Base-by-base conservation (phyloP, 2,797 vertebrate species). In the Hyperoplus lanceolatus region DNA sequence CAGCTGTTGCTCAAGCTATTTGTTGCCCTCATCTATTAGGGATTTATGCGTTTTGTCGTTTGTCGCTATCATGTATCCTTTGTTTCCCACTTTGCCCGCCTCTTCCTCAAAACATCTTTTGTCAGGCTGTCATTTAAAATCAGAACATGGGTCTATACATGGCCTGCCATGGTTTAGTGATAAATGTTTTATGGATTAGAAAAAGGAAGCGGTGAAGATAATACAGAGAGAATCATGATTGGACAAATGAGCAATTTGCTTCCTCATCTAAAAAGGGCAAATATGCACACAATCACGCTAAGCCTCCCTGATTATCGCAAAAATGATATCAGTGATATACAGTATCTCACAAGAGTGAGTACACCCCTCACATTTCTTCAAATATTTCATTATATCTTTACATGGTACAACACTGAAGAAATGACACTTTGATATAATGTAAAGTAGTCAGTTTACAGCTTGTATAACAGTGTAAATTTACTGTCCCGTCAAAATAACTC, bases 71-170 rank as follows among this genome's bases (percentile, higher is more conserved):
- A 0, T 42, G 53, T 64, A 57, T 64, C 57, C 41, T 78, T 55
- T 49, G 55, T 77, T 79, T 75, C 60, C 67, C 63, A 42, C 21
- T 42, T 12, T 1, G 9, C 13, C 41, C 1, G 0, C 71, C 65
- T 60, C 49, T 55, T 54, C 69, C 18, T 62, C 57, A 70, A 80
- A 75, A 73, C 63, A 60, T 68, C 55, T 74, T 80, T 78, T 67
- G 70, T 36, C 64, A 76, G 56, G 36, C 53, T 75, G 76, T 81
- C 59, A 85, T 75, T 83, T 84, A 70, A 61, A 81, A 79, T 51
- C 59, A 51, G 41, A 75, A 75, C 57, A 79, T 69, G 57, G 64
- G 29, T 81, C 53, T 73, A 29, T 58, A 77, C 81, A 55, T 83
- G 66, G 43, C 55, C 71, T 53, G 46, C 57, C 45, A 50, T 64